phyloP scores from a whole-genome alignment of 1,140 invertebrate species.

The Ceratina japonica region DNA sequence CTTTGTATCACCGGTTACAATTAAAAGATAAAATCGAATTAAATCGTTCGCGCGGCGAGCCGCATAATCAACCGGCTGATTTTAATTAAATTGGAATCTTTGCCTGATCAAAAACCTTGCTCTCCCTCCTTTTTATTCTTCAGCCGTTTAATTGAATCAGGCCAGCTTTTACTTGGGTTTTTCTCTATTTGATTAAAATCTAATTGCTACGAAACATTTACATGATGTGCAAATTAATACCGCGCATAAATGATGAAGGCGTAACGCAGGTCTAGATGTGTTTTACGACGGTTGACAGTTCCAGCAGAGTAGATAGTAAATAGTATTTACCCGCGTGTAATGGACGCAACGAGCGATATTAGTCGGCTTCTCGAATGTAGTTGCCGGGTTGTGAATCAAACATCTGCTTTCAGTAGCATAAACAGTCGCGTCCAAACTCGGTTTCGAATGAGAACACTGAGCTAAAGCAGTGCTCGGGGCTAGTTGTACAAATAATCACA shows the following conservation, averaged over 20 bases:
- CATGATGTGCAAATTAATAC: no score
- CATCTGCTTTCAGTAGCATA: slow-evolving; percentile 54
- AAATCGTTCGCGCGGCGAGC: slow-evolving; percentile 8
- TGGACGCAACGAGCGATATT: slow-evolving; percentile 29
- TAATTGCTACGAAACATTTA: no score
- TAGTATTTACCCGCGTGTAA: background rate
- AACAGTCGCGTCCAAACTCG: slow-evolving; percentile 41
- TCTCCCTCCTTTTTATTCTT: no score
- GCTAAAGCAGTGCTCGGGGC: slow-evolving; percentile 17
- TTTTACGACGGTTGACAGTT: background rate
- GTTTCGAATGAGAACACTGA: slow-evolving; percentile 26
- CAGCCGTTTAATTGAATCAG: no score
- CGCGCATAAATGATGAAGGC: no score
- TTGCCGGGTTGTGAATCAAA: slow-evolving; percentile 42
- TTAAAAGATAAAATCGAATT: slow-evolving; percentile 47
- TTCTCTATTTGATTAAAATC: no score
- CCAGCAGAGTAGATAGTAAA: background rate
- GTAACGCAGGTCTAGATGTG: background rate
- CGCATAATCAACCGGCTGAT: background rate
- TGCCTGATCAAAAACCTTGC: background rate
- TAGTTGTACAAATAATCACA: slow-evolving; percentile 25
- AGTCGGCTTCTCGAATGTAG: slow-evolving; percentile 58
- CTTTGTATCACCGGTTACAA: slow-evolving; percentile 22
- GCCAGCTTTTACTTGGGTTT: no score
- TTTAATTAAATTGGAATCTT: slow-evolving; percentile 35